These are phyloP conservation scores for Malurus cyaneus DNA, from an alignment of 2,113 vertebrate genomes.

Conservation along the genomic window DNA sequence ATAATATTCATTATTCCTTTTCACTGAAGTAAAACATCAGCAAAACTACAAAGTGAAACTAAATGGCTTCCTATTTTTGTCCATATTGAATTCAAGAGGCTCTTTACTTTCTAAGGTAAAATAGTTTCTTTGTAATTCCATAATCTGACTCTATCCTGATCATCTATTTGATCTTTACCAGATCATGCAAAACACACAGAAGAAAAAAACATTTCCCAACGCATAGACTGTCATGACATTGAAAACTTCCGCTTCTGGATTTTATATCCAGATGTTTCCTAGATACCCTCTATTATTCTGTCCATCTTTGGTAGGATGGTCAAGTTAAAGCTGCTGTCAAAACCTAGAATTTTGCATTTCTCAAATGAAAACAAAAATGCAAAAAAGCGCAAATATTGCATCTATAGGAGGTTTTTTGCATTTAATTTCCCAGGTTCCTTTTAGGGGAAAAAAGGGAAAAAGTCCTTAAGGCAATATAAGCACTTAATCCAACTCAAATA, in stretches of 20 bases:
- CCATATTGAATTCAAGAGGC: neutral
- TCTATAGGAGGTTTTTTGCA: neutral
- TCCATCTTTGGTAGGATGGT: neutral
- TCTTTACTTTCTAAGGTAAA: neutral
- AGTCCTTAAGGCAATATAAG: slow-evolving; percentile 70
- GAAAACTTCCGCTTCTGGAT: neutral
- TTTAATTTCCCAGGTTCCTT: slow-evolving; percentile 48
- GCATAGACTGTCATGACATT: neutral
- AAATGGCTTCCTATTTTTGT: neutral
- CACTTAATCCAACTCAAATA: slow-evolving; percentile 73
- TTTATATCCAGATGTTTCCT: neutral
- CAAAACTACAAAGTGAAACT: neutral
- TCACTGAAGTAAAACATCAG: neutral
- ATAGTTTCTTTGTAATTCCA: neutral
- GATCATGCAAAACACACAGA: neutral
- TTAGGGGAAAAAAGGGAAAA: slow-evolving; percentile 15
- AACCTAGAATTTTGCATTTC: neutral
- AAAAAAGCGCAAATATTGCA: neutral
- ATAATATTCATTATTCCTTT: neutral
- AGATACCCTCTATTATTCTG: neutral
- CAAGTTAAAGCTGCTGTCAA: neutral
- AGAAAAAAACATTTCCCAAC: neutral
- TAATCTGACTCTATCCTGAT: neutral
- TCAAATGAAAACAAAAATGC: neutral
- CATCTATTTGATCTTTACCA: neutral